Conservation (phyloP, 2,888 invertebrate genomes). For the Mesoligia furuncula region DNA sequence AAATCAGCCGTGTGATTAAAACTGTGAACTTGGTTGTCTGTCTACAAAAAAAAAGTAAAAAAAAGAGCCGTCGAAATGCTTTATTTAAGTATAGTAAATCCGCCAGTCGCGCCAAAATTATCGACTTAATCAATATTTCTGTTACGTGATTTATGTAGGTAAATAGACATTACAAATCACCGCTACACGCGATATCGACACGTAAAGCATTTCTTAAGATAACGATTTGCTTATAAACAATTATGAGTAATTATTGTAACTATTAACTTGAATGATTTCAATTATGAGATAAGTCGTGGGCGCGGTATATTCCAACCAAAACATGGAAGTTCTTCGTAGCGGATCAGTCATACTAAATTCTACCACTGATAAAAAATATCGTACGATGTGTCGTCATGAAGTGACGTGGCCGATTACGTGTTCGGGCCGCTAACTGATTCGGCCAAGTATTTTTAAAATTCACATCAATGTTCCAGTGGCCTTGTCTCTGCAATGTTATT, state of each 20-base stretch:
- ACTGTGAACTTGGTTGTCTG: background rate
- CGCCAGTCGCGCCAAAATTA: constrained; percentile 34
- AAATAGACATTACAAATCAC: constrained; percentile 50
- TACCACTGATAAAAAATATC: constrained; percentile 77
- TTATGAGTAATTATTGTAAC: constrained; percentile 57
- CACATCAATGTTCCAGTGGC: constrained; percentile 59
- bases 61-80: constrained; percentile 5
- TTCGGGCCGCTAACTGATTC: constrained; percentile 53
- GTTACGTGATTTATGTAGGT: constrained; percentile 55
- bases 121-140: constrained; percentile 41
- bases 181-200: constrained; percentile 41
- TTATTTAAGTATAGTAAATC: constrained; percentile 35
- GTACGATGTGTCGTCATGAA: constrained; percentile 83
- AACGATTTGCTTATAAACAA: constrained; percentile 61
- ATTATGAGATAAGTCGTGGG: constrained; percentile 58
- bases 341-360: constrained; percentile 65
- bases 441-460: constrained; percentile 68
- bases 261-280: constrained; percentile 38
- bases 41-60: background rate
- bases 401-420: constrained; percentile 79
- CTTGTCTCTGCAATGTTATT: constrained; percentile 58
- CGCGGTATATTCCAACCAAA: constrained; percentile 59
- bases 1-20: constrained; percentile 6
- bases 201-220: constrained; percentile 56
- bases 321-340: constrained; percentile 66